Conservation (phyloP, 2,888 invertebrate genomes). For the Cataglyphis livida region DNA sequence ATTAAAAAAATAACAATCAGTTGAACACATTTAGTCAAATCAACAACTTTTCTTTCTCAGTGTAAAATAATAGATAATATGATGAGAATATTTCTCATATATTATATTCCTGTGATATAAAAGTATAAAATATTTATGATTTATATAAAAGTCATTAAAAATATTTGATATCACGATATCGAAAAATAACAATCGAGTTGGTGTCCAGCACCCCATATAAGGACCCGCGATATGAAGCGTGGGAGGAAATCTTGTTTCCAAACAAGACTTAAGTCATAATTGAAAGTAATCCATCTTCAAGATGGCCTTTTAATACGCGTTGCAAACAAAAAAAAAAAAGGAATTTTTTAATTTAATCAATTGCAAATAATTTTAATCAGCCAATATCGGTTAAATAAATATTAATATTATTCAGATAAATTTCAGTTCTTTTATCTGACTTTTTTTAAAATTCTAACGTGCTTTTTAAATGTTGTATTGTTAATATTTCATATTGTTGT, state of each 20-base stretch:
- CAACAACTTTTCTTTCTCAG: no score
- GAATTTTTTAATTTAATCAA: constrained; percentile 2
- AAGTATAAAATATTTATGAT: no score
- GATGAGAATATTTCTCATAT: neutral
- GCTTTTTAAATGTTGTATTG: neutral
- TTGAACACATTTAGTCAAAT: no score
- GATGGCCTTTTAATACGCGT: neutral
- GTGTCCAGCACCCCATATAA: neutral
- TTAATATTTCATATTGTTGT: neutral
- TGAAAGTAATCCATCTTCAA: neutral
- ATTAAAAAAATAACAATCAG: no score
- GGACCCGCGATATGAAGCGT: neutral
- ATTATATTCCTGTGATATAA: no score
- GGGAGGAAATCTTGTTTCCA: neutral
- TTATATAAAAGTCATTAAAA: constrained; percentile 7
- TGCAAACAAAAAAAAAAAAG: neutral
- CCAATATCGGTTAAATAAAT: neutral
- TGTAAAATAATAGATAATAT: neutral
- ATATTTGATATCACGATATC: constrained; percentile 4
- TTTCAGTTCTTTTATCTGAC: neutral
- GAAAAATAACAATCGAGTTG: constrained; percentile 6
- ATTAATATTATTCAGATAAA: neutral
- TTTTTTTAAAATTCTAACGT: neutral
- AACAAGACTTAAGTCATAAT: constrained; percentile 17
- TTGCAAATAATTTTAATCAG: neutral